Base-by-base conservation (phyloP, 2,113 vertebrate genomes). In the Melanerpes aurifrons region DNA sequence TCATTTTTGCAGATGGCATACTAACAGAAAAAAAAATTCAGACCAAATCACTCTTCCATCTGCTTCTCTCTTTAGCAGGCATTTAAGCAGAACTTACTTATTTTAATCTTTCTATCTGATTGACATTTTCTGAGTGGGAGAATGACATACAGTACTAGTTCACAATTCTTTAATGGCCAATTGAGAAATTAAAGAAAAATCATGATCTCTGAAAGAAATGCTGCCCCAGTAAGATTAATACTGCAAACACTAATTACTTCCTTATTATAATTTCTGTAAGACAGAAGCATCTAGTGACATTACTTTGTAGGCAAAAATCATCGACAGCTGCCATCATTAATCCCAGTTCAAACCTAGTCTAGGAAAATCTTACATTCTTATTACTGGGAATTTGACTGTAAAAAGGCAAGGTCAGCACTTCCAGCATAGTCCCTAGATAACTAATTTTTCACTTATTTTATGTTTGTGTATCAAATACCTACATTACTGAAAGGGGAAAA, bases 131-230 rank as follows among this genome's bases (percentile, higher is more conserved):
- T 76, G 81, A 89, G 81, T 94, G 77, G 73, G 50, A 92, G 35
- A 93, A 82, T 10, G 59, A 92, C 83, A 76, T 37, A 12, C 12
- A 73, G 71, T 32, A 79, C 29, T 37, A 82, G 86, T 70, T 94
- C 73, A 84, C 62, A 82, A 64, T 77, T 95, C 25, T 93, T 90
- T 90, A 90, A 87, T 79, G 84, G 84, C 56, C 89, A 93, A 53
- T 75, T 89, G 80, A 94, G 67, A 92, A 96, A 95, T 79, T 89
- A 76, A 70, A 93, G 86, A 90, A 90, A 93, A 94, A 86, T 79
- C 56, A 76, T 43, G 70, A 89, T 89, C 70, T 96, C 50, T 70
- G 63, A 82, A 94, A 90, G 89, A 93, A 92, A 84, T 87, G 12
- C 71, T 94, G 71, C 78, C 67, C 74, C 77, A 84, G 20, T 82